Percentiles rank a stretch among this genome's conserved stretches.
Conservation (phyloP, 2,888 invertebrate genomes). For the Mystacides longicornis region DNA sequence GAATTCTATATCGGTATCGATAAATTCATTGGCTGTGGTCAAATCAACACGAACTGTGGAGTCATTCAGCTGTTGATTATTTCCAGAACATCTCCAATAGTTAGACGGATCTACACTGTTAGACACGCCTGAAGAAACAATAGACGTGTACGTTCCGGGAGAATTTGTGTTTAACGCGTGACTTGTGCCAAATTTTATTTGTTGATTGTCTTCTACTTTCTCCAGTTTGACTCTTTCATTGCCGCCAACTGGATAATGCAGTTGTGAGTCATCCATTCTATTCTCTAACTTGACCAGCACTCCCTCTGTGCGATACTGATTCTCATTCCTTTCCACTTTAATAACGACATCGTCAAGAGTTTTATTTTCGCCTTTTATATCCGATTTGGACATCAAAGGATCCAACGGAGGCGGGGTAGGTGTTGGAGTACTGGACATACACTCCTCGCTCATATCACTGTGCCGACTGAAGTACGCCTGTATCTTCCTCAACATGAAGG, state of each 20-base stretch:
- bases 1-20: slow-evolving; percentile 48
- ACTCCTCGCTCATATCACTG: slow-evolving; percentile 24
- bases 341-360: slow-evolving; percentile 11
- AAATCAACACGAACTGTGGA: slow-evolving; percentile 21
- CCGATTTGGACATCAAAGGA: slow-evolving; percentile 12
- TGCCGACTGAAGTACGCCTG: slow-evolving; percentile 49
- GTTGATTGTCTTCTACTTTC: neutral
- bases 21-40: slow-evolving; percentile 34
- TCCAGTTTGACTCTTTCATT: slow-evolving; percentile 10
- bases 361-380: slow-evolving; percentile 16
- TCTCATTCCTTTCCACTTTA: slow-evolving; percentile 14
- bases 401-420: slow-evolving; percentile 24
- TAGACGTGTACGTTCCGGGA: slow-evolving; percentile 19
- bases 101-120: slow-evolving; percentile 11
- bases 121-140: slow-evolving; percentile 22
- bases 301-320: slow-evolving; percentile 5
- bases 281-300: slow-evolving; percentile 9
- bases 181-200: slow-evolving; percentile 5
- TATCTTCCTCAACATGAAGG: slow-evolving; percentile 68
- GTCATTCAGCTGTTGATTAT: slow-evolving; percentile 14
- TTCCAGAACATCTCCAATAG: slow-evolving; percentile 21
- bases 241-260: neutral
- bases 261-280: neutral
- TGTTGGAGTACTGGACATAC: slow-evolving; percentile 23
- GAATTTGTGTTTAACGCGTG: slow-evolving; percentile 5